A percentile compares a stretch with the other conserved stretches of the same genome.
Conservation (phyloP, 1,140 invertebrate species). For the Rhopalosiphum maidis region DNA sequence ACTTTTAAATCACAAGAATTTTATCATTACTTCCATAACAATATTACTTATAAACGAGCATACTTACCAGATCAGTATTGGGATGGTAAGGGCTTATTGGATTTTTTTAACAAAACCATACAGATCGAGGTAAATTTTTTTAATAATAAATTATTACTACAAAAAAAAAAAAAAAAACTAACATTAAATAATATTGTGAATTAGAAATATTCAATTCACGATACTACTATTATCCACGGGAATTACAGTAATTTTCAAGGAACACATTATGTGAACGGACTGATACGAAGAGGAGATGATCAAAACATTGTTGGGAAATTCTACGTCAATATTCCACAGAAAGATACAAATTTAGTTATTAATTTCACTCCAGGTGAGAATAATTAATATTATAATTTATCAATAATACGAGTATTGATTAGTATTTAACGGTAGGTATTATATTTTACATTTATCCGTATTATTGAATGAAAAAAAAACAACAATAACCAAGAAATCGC, state of each 20-base stretch:
- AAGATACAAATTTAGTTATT: conserved; percentile 67
- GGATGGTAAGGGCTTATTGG: conserved; percentile 68
- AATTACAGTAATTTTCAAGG: conserved; percentile 65
- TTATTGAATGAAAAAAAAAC: too few relatives aligned
- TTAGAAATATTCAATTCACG: conserved; percentile 64
- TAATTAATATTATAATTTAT: too few relatives aligned
- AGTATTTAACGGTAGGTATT: too few relatives aligned
- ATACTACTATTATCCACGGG: conserved; percentile 66
- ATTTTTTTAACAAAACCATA: conserved; percentile 69
- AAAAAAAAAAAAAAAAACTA: neutral
- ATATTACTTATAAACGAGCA: conserved; percentile 66
- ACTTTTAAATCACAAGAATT: conserved; percentile 70
- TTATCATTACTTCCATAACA: conserved; percentile 65
- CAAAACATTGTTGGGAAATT: conserved; percentile 69
- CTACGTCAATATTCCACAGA: conserved; percentile 67
- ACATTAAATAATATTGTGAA: neutral
- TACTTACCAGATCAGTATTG: conserved; percentile 70
- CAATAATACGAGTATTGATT: too few relatives aligned
- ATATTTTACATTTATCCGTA: too few relatives aligned
- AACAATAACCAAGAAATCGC: too few relatives aligned
- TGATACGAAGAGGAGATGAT: conserved; percentile 66
- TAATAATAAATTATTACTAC: neutral
- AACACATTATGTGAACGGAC: conserved; percentile 68
- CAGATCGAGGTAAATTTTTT: conserved; percentile 67
- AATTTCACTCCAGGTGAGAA: conserved; percentile 68